These are phyloP conservation scores for Perca flavescens DNA, from an alignment of 2,113 vertebrate species.

Conservation along the genomic window DNA sequence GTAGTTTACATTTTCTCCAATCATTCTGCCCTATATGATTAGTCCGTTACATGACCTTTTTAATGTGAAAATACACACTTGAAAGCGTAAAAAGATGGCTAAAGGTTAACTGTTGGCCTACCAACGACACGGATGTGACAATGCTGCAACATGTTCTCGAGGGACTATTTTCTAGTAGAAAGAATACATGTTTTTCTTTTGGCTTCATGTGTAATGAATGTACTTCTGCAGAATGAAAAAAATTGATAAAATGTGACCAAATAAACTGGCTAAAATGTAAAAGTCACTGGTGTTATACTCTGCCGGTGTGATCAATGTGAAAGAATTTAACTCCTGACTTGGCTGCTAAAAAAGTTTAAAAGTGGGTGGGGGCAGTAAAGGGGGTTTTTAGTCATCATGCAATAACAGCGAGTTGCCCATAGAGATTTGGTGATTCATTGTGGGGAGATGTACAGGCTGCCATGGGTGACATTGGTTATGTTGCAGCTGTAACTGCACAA, in stretches of 20 bases:
- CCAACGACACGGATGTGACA: too few species aligned
- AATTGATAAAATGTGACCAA: background rate
- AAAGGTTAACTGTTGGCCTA: too few species aligned
- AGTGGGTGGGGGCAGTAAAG: constrained; percentile 47
- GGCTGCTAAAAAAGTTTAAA: constrained; percentile 13
- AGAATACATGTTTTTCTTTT: too few species aligned
- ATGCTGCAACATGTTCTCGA: too few species aligned
- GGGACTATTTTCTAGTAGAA: too few species aligned
- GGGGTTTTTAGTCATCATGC: constrained; percentile 72
- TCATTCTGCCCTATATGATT: constrained; percentile 4
- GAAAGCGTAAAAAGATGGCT: background rate
- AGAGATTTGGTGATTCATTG: constrained; percentile 61
- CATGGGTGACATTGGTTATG: constrained; percentile 28
- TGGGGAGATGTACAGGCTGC: constrained; percentile 32
- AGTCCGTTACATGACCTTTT: background rate
- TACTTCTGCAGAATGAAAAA: constrained; percentile 4
- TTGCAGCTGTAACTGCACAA: constrained; percentile 24
- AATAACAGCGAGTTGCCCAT: constrained; percentile 62
- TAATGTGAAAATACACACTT: background rate
- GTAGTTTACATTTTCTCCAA: background rate
- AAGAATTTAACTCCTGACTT: background rate
- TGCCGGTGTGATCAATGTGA: background rate
- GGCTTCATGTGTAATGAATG: background rate
- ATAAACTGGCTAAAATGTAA: background rate
- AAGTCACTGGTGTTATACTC: background rate